These are phyloP conservation scores for Tapirus terrestris DNA, from an alignment of 2,113 vertebrate species.

Conservation along the genomic window DNA sequence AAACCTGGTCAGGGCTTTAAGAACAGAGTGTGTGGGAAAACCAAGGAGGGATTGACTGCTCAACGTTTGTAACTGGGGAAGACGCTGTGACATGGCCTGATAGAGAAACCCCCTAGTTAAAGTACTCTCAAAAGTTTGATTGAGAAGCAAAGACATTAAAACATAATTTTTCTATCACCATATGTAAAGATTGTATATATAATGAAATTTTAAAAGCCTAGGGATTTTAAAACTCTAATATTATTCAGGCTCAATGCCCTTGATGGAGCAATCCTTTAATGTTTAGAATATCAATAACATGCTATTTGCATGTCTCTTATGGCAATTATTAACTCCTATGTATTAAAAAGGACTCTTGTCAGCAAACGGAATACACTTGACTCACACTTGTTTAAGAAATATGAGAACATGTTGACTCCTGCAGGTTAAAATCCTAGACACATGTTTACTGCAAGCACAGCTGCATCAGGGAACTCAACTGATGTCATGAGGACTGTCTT, in stretches of 20 bases:
- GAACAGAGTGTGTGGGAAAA: background rate
- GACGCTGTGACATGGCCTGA: background rate
- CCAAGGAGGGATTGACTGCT: background rate
- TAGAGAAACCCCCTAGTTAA: background rate
- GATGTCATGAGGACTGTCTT: accelerated
- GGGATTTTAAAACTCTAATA: background rate
- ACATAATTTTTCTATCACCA: background rate
- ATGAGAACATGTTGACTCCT: background rate
- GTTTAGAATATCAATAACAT: background rate
- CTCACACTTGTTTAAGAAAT: background rate
- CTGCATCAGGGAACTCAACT: background rate
- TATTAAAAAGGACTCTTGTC: background rate
- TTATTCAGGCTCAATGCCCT: background rate
- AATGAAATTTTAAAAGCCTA: background rate
- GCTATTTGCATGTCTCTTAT: background rate
- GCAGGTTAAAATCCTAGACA: background rate
- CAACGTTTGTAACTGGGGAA: background rate
- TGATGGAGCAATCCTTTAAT: background rate
- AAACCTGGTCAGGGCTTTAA: background rate
- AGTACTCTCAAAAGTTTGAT: background rate
- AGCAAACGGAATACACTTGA: background rate
- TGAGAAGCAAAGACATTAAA: background rate
- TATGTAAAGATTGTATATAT: background rate
- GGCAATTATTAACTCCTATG: background rate
- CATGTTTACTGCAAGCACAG: background rate